Conservation (phyloP, 2,797 vertebrate species). For the Furcifer pardalis region DNA sequence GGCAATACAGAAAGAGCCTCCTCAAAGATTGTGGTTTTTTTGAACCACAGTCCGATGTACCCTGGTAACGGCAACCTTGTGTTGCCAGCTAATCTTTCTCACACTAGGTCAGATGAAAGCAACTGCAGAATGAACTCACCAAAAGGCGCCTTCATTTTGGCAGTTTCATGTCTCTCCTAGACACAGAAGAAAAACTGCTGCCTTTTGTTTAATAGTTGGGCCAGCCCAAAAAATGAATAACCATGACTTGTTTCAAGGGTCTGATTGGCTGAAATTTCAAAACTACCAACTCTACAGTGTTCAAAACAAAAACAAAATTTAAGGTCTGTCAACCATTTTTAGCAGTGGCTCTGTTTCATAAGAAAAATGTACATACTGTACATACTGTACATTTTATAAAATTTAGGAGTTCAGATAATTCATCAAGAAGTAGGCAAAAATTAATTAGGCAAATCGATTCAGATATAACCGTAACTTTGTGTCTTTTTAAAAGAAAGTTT, state of each 20-base stretch:
- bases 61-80: too few relatives aligned
- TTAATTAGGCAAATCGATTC: not conserved
- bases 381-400: not conserved
- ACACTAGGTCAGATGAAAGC: too few relatives aligned
- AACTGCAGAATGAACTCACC: too few relatives aligned
- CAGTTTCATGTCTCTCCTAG: too few relatives aligned
- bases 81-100: too few relatives aligned
- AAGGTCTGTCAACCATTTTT: not conserved
- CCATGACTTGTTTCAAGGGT: not conserved
- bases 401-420: not conserved
- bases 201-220: not conserved
- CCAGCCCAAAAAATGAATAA: not conserved
- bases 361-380: not conserved
- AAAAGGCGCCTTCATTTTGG: too few relatives aligned
- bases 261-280: not conserved
- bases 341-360: not conserved
- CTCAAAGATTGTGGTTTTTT: too few relatives aligned
- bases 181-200: too few relatives aligned
- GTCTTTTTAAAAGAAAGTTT: not conserved
- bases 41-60: too few relatives aligned
- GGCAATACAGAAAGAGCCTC: too few relatives aligned
- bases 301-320: not conserved
- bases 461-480: not conserved
- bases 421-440: not conserved
- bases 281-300: not conserved